Conservation (phyloP, 2,113 vertebrate genomes). For the Zosterops lateralis region DNA sequence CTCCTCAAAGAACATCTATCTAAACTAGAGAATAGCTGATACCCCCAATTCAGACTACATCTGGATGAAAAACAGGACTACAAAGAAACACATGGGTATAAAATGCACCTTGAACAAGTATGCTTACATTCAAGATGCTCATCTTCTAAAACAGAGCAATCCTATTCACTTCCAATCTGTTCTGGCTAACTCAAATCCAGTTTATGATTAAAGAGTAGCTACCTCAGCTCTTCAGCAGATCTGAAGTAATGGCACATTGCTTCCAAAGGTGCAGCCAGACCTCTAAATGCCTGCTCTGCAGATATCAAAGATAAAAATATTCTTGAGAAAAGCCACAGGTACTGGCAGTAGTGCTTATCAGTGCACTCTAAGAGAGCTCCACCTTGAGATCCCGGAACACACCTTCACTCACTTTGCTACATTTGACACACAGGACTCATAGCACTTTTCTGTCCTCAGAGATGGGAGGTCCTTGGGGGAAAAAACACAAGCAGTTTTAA, state of each 20-base stretch:
- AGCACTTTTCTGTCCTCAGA: background rate
- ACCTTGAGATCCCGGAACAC: background rate
- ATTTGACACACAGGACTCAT: background rate
- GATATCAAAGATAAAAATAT: background rate
- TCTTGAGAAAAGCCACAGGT: background rate
- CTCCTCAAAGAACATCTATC: background rate
- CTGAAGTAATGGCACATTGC: background rate
- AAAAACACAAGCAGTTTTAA: background rate
- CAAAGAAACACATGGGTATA: background rate
- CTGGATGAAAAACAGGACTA: background rate
- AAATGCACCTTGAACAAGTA: background rate
- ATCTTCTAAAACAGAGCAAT: background rate
- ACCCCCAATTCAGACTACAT: background rate
- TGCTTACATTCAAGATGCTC: background rate
- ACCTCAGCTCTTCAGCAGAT: background rate
- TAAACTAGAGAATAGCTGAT: background rate
- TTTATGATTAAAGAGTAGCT: background rate
- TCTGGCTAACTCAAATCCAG: background rate
- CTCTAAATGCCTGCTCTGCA: background rate
- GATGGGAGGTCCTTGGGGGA: background rate
- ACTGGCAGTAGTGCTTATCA: background rate
- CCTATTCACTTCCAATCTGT: background rate
- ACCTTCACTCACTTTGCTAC: background rate
- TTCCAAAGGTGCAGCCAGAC: background rate
- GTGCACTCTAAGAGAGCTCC: background rate